These are phyloP conservation scores for Carettochelys insculpta DNA, from an alignment of 2,113 vertebrate species.

Conservation along the genomic window DNA sequence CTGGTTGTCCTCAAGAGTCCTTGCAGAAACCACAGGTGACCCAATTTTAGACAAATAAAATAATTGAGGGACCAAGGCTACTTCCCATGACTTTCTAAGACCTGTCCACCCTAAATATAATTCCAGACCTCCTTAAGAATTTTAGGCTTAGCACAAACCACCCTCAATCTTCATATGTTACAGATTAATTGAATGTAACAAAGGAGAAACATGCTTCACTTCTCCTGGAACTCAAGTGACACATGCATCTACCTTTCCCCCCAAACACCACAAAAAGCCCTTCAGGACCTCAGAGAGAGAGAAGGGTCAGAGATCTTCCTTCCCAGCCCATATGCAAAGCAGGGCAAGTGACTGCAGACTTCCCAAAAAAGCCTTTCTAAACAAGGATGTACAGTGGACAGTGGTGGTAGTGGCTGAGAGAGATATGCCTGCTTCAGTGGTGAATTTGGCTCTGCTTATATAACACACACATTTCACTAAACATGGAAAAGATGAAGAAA, in stretches of 20 bases:
- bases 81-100: not conserved
- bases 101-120: not conserved
- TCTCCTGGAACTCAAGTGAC: not conserved
- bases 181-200: not conserved
- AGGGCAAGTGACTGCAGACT: not conserved
- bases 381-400: not conserved
- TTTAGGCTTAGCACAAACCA: not conserved
- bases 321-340: not conserved
- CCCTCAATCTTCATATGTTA: not conserved
- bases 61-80: not conserved
- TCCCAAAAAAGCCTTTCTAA: not conserved
- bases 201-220: not conserved
- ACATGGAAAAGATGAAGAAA: not conserved
- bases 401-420: not conserved
- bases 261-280: rapidly evolving
- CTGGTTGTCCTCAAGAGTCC: not conserved
- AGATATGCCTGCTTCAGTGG: not conserved
- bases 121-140: not conserved
- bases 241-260: not conserved
- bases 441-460: not conserved
- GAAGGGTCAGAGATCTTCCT: not conserved
- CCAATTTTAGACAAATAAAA: not conserved
- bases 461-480: not conserved
- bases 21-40: not conserved
- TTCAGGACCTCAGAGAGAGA: not conserved